Conservation (phyloP, 2,888 invertebrate species). For the Nycteola revayana region DNA sequence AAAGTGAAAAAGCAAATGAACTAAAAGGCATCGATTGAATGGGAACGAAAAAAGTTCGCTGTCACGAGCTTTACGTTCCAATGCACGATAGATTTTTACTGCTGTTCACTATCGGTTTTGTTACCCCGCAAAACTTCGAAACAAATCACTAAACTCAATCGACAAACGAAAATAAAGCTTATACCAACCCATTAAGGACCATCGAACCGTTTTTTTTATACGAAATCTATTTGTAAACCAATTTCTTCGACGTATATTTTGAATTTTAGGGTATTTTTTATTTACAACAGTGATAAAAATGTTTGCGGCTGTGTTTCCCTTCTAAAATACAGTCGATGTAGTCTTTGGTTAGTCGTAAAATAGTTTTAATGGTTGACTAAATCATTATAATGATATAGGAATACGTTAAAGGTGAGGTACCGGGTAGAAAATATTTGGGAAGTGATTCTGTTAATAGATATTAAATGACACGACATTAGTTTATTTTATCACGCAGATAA, state of each 20-base stretch:
- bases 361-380: conserved; percentile 39
- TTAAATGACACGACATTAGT: conserved; percentile 29
- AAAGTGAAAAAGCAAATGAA: conserved; percentile 33
- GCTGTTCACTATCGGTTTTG: conserved; percentile 56
- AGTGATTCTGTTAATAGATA: conserved; percentile 35
- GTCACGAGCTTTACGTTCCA: conserved; percentile 64
- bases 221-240: conserved; percentile 30
- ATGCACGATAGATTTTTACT: conserved; percentile 75
- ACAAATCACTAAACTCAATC: conserved; percentile 14
- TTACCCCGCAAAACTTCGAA: conserved; percentile 33
- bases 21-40: conserved; percentile 67
- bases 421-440: conserved; percentile 27
- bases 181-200: conserved; percentile 22
- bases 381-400: conserved; percentile 37
- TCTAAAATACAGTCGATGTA: conserved; percentile 53
- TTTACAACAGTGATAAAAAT: conserved; percentile 76
- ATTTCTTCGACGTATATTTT: conserved; percentile 56
- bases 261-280: conserved; percentile 56
- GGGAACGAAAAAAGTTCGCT: conserved; percentile 51
- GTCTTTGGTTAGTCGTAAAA: conserved; percentile 39
- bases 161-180: conserved; percentile 36
- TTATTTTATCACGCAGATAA: conserved; percentile 25
- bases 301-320: conserved; percentile 68
- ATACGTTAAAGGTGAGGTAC: conserved; percentile 14
- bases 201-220: conserved; percentile 21